Conservation (phyloP, 2,113 vertebrate species). For the Hyaena hyaena region DNA sequence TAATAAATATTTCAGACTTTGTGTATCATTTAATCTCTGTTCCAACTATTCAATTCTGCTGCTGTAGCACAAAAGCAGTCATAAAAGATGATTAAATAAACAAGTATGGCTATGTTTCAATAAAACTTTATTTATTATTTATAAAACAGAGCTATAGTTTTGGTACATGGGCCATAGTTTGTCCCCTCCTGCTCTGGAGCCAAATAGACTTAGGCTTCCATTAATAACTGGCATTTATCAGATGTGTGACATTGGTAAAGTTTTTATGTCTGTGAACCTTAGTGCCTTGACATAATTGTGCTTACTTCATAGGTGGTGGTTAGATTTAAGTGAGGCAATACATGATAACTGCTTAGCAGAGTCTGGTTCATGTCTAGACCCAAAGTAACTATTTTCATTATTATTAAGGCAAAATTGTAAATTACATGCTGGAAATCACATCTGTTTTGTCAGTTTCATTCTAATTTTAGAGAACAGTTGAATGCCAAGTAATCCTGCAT, state of each 20-base stretch:
- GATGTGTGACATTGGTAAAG: not conserved
- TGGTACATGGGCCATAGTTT: not conserved
- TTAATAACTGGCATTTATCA: not conserved
- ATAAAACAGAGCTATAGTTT: not conserved
- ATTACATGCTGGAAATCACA: not conserved
- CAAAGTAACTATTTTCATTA: constrained; percentile 33
- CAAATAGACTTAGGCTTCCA: not conserved
- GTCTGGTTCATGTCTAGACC: not conserved
- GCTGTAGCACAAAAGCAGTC: not conserved
- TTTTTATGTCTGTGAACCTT: not conserved
- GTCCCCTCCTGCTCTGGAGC: not conserved
- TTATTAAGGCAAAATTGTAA: not conserved
- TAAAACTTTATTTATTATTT: not conserved
- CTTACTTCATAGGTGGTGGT: not conserved
- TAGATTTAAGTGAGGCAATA: not conserved
- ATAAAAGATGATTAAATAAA: not conserved
- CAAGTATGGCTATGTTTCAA: not conserved
- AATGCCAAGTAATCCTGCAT: not conserved
- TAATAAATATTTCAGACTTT: not conserved
- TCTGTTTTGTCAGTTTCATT: not conserved
- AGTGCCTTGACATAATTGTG: not conserved
- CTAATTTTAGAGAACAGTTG: not conserved
- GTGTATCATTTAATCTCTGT: not conserved
- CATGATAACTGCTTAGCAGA: not conserved
- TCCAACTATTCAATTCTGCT: not conserved